These are phyloP conservation scores for Silurus aristotelis DNA, from an alignment of 2,797 vertebrate species.

Conservation along the genomic window DNA sequence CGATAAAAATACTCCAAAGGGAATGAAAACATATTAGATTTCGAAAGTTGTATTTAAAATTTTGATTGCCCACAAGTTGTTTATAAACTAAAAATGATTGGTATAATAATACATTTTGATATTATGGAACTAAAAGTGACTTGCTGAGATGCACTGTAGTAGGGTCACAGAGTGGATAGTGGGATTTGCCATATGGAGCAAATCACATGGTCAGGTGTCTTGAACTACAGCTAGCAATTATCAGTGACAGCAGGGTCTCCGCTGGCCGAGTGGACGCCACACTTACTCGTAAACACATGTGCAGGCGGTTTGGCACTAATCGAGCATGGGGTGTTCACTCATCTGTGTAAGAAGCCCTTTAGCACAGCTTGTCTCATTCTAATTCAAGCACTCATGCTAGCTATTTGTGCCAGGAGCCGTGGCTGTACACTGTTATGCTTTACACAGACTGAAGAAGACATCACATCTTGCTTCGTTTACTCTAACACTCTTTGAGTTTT, in stretches of 20 bases:
- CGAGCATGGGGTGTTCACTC: slow-evolving; percentile 62
- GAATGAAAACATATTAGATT: background rate
- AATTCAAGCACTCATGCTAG: slow-evolving; percentile 46
- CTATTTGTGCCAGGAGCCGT: slow-evolving; percentile 42
- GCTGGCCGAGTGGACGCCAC: slow-evolving; percentile 35
- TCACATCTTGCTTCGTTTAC: slow-evolving; percentile 14
- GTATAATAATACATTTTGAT: background rate
- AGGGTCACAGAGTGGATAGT: slow-evolving; percentile 6
- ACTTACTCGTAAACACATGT: slow-evolving; percentile 53
- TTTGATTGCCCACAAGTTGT: background rate
- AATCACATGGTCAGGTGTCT: slow-evolving; percentile 35
- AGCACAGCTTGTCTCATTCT: slow-evolving; percentile 58
- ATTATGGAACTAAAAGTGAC: slow-evolving; percentile 6
- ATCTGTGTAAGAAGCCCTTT: slow-evolving; percentile 62
- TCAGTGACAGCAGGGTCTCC: slow-evolving; percentile 35
- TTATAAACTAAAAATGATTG: background rate
- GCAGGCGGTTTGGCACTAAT: slow-evolving; percentile 52
- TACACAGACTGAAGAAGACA: slow-evolving; percentile 30
- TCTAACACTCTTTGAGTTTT: background rate
- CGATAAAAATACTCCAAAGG: background rate
- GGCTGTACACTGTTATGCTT: slow-evolving; percentile 31
- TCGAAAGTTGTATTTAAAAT: background rate
- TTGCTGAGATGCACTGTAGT: slow-evolving; percentile 5
- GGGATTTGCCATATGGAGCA: slow-evolving; percentile 20
- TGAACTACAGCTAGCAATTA: slow-evolving; percentile 35